phyloP scores from a whole-genome alignment of 1,140 invertebrate genomes.

The Drosophila setifemur region DNA sequence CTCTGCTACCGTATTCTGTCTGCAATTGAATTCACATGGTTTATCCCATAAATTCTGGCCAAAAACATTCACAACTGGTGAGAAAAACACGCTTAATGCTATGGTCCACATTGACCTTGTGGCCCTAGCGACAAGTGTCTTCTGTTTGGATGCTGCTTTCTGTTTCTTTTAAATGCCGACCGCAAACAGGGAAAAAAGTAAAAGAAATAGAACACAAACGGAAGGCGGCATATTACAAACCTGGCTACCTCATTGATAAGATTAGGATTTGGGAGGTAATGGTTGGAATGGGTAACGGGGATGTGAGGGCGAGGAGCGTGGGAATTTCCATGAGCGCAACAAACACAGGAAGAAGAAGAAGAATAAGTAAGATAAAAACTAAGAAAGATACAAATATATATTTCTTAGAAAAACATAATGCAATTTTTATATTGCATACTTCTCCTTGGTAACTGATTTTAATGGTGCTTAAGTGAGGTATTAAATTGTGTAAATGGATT shows the following conservation, averaged over 20 bases:
- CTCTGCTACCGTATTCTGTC: neutral
- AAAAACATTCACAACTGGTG: neutral
- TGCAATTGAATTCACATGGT: neutral
- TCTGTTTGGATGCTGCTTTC: conserved; percentile 5
- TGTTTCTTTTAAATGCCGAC: conserved; percentile 40
- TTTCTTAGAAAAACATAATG: too few species aligned
- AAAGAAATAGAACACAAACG: conserved; percentile 2
- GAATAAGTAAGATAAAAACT: neutral
- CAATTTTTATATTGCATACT: too few species aligned
- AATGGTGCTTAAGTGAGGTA: too few species aligned
- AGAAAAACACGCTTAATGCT: conserved; percentile 5
- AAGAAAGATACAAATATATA: too few species aligned
- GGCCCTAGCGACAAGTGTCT: conserved; percentile 27
- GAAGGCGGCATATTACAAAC: conserved; percentile 15
- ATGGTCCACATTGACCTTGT: conserved; percentile 50
- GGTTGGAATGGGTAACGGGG: neutral
- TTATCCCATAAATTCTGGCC: conserved; percentile 19
- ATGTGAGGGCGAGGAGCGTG: conserved; percentile 15
- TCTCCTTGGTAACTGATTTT: too few species aligned
- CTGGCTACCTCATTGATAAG: conserved; percentile 39
- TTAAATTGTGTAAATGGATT: too few species aligned
- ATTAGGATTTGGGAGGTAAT: conserved; percentile 34
- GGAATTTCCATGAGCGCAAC: conserved; percentile 15
- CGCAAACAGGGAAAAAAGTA: conserved; percentile 18
- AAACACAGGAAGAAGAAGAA: neutral